These are phyloP conservation scores for Coregonus sp. DNA, from an alignment of 2,797 vertebrate species.

Conservation along the genomic window DNA sequence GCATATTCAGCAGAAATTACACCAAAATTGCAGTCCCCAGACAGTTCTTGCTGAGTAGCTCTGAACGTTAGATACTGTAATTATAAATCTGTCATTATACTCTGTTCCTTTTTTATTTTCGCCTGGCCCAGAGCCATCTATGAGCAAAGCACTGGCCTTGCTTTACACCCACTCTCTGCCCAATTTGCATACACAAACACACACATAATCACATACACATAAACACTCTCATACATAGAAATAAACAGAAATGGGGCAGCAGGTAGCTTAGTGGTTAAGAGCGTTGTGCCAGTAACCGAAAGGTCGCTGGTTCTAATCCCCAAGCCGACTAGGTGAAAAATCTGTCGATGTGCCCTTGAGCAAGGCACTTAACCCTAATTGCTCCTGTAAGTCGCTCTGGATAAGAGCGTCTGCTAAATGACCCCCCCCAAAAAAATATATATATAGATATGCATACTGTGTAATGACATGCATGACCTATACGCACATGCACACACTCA, in stretches of 20 bases:
- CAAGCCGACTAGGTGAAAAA: no score
- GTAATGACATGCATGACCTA: background rate
- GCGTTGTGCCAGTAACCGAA: no score
- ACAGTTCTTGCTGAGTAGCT: constrained; percentile 60
- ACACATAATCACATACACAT: constrained; percentile 18
- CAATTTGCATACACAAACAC: constrained; percentile 22
- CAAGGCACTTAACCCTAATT: no score
- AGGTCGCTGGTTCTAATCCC: no score
- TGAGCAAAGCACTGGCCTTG: constrained; percentile 21
- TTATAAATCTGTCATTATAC: constrained; percentile 78
- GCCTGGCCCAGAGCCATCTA: constrained; percentile 27
- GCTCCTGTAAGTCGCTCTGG: no score
- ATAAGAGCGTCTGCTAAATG: no score
- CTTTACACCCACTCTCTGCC: background rate
- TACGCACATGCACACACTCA: background rate
- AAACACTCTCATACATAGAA: background rate
- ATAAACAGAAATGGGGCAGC: no score
- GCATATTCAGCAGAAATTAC: constrained; percentile 70
- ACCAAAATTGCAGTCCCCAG: constrained; percentile 60
- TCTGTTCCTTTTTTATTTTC: constrained; percentile 24
- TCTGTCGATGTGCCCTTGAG: no score
- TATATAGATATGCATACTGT: background rate
- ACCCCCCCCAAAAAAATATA: no score
- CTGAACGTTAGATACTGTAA: constrained; percentile 64
- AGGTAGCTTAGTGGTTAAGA: no score